Conservation (phyloP, 2,888 invertebrate genomes). For the Vesta saturnalis region DNA sequence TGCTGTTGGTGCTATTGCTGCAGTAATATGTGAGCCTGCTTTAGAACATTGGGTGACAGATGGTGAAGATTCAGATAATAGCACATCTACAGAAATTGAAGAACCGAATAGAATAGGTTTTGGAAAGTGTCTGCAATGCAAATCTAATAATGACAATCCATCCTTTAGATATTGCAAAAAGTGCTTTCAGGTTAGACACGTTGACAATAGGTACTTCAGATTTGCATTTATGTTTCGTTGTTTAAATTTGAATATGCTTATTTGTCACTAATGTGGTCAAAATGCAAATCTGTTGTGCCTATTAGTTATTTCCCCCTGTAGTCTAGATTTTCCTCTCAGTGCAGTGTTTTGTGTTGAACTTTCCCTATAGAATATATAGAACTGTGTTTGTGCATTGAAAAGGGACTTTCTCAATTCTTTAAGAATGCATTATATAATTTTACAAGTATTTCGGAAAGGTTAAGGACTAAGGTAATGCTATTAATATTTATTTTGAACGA, state of each 20-base stretch:
- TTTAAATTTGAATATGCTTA: neutral
- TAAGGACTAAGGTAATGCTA: neutral
- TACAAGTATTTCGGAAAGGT: neutral
- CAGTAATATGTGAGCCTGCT: slow-evolving; percentile 55
- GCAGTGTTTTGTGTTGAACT: slow-evolving; percentile 35
- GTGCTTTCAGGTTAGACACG: slow-evolving; percentile 71
- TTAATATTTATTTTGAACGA: neutral
- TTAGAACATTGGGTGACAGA: slow-evolving; percentile 58
- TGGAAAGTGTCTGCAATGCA: slow-evolving; percentile 73
- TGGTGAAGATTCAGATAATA: slow-evolving; percentile 57
- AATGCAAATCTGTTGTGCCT: slow-evolving; percentile 20
- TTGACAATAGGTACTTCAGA: slow-evolving; percentile 3
- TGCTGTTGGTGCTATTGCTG: slow-evolving; percentile 54
- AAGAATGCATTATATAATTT: neutral
- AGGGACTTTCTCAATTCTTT: slow-evolving; percentile 47
- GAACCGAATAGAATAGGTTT: slow-evolving; percentile 69
- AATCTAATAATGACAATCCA: slow-evolving; percentile 69
- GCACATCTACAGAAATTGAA: slow-evolving; percentile 59
- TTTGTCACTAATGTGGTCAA: neutral
- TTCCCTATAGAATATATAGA: no score
- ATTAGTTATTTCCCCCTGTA: slow-evolving; percentile 13
- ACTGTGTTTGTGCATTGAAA: slow-evolving; percentile 27
- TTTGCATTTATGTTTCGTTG: slow-evolving; percentile 20
- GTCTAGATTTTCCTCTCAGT: slow-evolving; percentile 20
- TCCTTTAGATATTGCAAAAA: slow-evolving; percentile 74